Evolutionary conservation across 2,888 invertebrate genomes (phyloP), one percentile per base, ranked within the genome.

Genomic region (Myopa testacea): DNA sequence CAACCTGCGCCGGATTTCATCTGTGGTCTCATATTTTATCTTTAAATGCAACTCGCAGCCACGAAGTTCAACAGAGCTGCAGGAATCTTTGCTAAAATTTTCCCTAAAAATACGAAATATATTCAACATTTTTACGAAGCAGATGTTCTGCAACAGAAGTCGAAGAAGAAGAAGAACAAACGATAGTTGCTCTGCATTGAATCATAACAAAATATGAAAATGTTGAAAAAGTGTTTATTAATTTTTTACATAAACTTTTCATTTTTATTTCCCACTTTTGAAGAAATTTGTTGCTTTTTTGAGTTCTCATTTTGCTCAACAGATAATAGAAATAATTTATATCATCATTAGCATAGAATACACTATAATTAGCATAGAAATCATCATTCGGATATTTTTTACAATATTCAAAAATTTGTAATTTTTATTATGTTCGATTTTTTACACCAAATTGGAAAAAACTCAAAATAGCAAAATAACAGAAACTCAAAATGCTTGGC

Each of bases 51-150:
- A 55, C 55, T 55, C 16, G 55, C 14, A 55, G n/a, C 16, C 55
- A 65, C 65, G 65, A 65, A 34, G 14, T 38, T 6, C 65, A 37
- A 3, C 14, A 10, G 34, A 37, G 19, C 38, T 65, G 65, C 37
- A 65, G 16, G 55, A 55, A 71, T 71, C 45, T 74, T 63, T 62
- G 73, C 70, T 45, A 45, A 76, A 55, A 12, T 77, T 72, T 58
- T 68, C 55, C 72, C 67, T 7, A 38, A 40, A 77, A 73, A 77
- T 72, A 77, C 67, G 67, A 77, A 77, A 77, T 77, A 77, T 73
- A 77, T 77, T 72, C 67, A 67, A 62, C 73, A 77, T 73, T 73
- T 77, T 73, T 74, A 58, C 76, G 71, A 26, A 78, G 70, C 79
- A 75, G 75, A 75, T 75, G 71, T 67, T 67, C 72, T 55, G 37